Evolutionary conservation across 2,113 vertebrate species (phyloP).

Genomic region (Conger conger): DNA sequence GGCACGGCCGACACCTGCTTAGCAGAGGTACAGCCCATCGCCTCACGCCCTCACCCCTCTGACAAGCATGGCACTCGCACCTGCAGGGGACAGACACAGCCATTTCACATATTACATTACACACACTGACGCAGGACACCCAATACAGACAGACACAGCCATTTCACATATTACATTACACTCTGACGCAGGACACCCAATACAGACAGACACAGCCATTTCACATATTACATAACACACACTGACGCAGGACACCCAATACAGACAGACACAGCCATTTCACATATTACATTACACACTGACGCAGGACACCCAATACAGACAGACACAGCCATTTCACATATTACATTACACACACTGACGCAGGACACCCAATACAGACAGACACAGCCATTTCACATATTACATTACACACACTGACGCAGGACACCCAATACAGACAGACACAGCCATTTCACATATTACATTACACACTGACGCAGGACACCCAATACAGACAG

Average conservation of each 20-base stretch:
- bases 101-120: neutral
- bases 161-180: no score
- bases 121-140: no score
- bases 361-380: neutral
- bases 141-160: neutral
- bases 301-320: neutral
- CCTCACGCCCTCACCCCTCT: constrained; percentile 80
- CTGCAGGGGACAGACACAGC: constrained; percentile 14
- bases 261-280: neutral
- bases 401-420: no score
- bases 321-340: neutral
- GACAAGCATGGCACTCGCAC: constrained; percentile 70
- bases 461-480: no score
- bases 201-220: neutral
- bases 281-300: no score
- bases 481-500: neutral
- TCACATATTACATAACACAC: no score
- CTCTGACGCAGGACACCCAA: no score
- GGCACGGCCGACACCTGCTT: constrained; percentile 91
- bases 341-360: no score
- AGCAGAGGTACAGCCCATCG: constrained; percentile 89
- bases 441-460: neutral
- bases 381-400: neutral
- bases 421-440: neutral
- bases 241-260: neutral